phyloP scores from a whole-genome alignment of 1,140 invertebrate genomes.

The Formica selysi region DNA sequence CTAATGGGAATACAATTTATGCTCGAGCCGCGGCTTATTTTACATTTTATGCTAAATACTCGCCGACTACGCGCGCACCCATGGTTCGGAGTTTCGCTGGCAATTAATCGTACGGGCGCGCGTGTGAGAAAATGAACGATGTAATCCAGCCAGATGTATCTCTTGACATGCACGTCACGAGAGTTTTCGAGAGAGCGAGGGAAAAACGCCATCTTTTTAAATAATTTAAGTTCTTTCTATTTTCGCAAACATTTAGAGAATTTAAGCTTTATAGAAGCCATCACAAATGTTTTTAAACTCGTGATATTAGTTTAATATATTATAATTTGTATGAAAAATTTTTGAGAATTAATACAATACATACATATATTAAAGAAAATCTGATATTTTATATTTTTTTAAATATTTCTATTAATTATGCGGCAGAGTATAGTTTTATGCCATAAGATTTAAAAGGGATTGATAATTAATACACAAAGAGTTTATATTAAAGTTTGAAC shows the following conservation, averaged over 20 bases:
- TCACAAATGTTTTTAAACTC: neutral
- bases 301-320: neutral
- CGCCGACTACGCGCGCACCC: constrained; percentile 53
- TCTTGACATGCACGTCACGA: constrained; percentile 47
- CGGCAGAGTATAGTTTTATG: neutral
- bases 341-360: neutral
- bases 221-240: constrained; percentile 9
- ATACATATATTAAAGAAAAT: neutral
- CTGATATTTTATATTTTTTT: too few species aligned
- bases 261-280: neutral
- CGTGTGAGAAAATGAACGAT: constrained; percentile 62
- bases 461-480: neutral
- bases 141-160: constrained; percentile 61
- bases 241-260: neutral
- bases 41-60: constrained; percentile 85
- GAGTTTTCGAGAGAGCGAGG: constrained; percentile 57
- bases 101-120: constrained; percentile 67
- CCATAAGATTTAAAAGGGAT: neutral
- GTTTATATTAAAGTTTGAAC: neutral
- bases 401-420: too few species aligned
- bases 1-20: constrained; percentile 85
- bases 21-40: constrained; percentile 82
- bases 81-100: constrained; percentile 55
- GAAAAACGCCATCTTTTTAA: constrained; percentile 42
- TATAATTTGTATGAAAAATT: neutral